A percentile compares a stretch with the other conserved stretches of the same genome.
These are phyloP conservation scores for Clunio marinus DNA, from an alignment of 2,888 invertebrate genomes.

Conservation along the genomic window DNA sequence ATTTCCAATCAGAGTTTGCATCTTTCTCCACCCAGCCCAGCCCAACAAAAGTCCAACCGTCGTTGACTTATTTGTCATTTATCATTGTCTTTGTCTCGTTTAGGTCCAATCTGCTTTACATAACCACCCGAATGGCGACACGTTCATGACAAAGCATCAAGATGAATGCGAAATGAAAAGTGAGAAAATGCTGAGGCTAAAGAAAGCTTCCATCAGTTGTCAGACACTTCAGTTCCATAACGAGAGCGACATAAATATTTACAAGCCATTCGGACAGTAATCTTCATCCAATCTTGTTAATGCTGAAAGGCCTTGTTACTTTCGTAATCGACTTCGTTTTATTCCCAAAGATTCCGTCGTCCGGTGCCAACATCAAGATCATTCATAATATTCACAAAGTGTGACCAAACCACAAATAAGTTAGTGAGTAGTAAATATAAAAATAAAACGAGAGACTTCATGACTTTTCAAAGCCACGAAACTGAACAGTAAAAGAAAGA, in stretches of 20 bases:
- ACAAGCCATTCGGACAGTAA: conserved; percentile 1
- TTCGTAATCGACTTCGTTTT: conserved; percentile 22
- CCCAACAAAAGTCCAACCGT: too few relatives aligned
- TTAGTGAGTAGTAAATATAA: too few relatives aligned
- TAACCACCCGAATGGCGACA: not conserved
- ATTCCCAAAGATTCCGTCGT: not conserved
- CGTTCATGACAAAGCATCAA: conserved; percentile 12
- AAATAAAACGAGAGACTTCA: not conserved
- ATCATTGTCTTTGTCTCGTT: too few relatives aligned
- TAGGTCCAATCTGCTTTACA: not conserved
- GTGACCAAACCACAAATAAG: conserved; percentile 34
- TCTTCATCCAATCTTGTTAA: conserved; percentile 29
- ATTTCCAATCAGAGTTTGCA: too few relatives aligned
- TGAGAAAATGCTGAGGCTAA: conserved; percentile 7
- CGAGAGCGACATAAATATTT: not conserved
- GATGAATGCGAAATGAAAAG: too few relatives aligned
- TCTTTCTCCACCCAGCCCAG: too few relatives aligned
- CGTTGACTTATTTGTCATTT: too few relatives aligned
- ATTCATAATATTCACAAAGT: conserved; percentile 23
- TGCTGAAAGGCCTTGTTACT: conserved; percentile 20
- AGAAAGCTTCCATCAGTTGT: conserved; percentile 18
- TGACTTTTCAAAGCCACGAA: not conserved
- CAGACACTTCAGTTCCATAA: conserved; percentile 1
- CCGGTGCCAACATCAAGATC: not conserved
- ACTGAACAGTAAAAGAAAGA: not conserved